Evolutionary conservation across 2,888 invertebrate genomes (phyloP), one percentile per base, ranked within the genome.

Genomic region (Drosophila niveifrons): DNA sequence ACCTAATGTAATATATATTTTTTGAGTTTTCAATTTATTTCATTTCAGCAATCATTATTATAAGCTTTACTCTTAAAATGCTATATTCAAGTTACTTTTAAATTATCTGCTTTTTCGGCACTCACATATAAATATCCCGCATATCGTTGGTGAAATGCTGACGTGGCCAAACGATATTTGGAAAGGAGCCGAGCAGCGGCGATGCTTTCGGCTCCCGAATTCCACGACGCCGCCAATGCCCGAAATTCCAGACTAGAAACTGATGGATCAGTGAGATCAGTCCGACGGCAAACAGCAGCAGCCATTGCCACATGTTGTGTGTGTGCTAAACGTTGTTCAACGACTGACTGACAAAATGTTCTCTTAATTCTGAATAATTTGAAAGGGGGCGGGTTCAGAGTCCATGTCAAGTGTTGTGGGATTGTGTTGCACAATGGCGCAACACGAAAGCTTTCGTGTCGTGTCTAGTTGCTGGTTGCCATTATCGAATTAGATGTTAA

Each of bases 51-150:
- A 6, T 23, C 23, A 23, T 23, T 23, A 23, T 23, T 23, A 6
- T 23, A 6, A 4, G 6, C 23, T 23, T 23, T 23, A 6, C 23
- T 6, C 6, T 23, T 23, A 0, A 6, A 23, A 23, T 23, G 23
- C 6, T 6, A 23, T 23, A 23, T 23, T 23, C 23, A 23, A 23
- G 23, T 23, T 6, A 1, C 23, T 23, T 23, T 23, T 23, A 2
- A 23, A 23, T 23, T 23, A 23, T 0, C 23, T 6, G 23, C 23
- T 23, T 23, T 23, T 23, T 6, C 23, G 1, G 1, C 23, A 23
- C 70, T 79, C 80, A 93, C 93, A 90, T 90, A 75, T 93, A 93
- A 23, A 93, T 90, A 50, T 92, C 90, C 39, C 90, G 80, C 47
- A 92, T 87, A 57, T 93, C 92, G 64, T 92, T 89, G 2, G 87